These are phyloP conservation scores for Otocyon megalotis DNA, from an alignment of 2,113 vertebrate species.

Conservation along the genomic window DNA sequence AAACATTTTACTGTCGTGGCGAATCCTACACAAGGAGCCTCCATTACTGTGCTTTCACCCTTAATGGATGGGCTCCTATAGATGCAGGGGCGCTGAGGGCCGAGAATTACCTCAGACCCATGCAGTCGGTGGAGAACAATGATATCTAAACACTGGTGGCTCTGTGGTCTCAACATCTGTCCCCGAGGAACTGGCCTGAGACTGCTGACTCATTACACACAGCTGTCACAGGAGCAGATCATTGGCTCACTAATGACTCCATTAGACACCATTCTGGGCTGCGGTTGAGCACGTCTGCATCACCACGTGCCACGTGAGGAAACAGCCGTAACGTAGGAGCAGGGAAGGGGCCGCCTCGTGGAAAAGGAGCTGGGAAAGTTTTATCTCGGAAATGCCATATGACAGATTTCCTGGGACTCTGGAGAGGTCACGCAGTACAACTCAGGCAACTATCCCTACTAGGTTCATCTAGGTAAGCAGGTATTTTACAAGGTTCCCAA, in stretches of 20 bases:
- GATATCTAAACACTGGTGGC: constrained; percentile 28
- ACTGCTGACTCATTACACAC: constrained; percentile 73
- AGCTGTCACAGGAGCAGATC: constrained; percentile 42
- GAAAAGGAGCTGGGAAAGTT: not conserved
- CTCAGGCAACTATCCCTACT: constrained; percentile 5
- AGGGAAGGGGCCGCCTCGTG: not conserved
- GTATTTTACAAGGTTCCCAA: not conserved
- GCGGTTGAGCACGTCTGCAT: constrained; percentile 2
- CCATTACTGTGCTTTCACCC: not conserved
- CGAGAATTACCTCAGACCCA: not conserved
- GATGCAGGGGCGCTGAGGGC: not conserved
- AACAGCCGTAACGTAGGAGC: constrained; percentile 19
- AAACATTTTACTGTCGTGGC: constrained; percentile 39
- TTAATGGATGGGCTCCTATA: not conserved
- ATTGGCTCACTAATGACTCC: constrained; percentile 58
- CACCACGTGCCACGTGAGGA: not conserved
- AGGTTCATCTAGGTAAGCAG: not conserved
- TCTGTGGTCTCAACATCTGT: constrained; percentile 53
- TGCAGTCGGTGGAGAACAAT: not conserved
- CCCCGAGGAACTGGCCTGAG: constrained; percentile 46
- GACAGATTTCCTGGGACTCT: not conserved
- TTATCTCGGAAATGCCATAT: not conserved
- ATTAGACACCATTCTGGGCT: constrained; percentile 39
- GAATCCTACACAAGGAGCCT: not conserved
- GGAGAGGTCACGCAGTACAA: constrained; percentile 17